Evolutionary conservation across 2,888 invertebrate genomes (phyloP).

Genomic region (Protonemura montana): DNA sequence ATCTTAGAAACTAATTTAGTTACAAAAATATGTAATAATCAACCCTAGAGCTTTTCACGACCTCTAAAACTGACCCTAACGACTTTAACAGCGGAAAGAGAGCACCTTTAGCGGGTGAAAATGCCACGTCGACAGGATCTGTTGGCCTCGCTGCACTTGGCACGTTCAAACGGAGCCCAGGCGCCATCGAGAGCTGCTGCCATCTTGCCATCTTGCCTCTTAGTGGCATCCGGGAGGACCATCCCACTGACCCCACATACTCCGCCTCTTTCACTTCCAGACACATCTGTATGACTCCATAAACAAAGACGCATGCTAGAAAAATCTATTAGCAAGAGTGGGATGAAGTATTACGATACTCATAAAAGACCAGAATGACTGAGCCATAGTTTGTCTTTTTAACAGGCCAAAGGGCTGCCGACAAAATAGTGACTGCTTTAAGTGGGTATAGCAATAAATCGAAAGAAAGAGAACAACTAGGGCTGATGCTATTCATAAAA

Average conservation of each 20-base stretch:
- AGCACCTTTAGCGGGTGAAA: background rate
- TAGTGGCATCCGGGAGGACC: slow-evolving; percentile 65
- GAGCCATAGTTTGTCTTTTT: slow-evolving; percentile 60
- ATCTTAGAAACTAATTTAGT: too few species aligned
- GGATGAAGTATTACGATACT: background rate
- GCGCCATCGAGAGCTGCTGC: background rate
- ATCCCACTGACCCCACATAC: slow-evolving; percentile 63
- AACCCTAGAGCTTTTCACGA: too few species aligned
- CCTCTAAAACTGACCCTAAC: too few species aligned
- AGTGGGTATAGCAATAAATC: slow-evolving; percentile 61
- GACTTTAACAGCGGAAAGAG: too few species aligned
- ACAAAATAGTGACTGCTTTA: slow-evolving; percentile 61
- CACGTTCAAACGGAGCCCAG: background rate
- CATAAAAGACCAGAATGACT: slow-evolving; percentile 43
- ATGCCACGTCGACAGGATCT: background rate
- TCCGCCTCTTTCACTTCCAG: slow-evolving; percentile 59
- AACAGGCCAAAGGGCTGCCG: slow-evolving; percentile 59
- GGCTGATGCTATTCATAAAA: slow-evolving; percentile 50
- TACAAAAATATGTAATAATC: too few species aligned
- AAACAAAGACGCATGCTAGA: slow-evolving; percentile 40
- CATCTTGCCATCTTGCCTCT: slow-evolving; percentile 64
- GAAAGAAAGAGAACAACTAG: slow-evolving; percentile 49
- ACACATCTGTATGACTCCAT: slow-evolving; percentile 45
- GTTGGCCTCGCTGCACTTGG: background rate
- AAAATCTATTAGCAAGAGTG: slow-evolving; percentile 38